Base-by-base conservation (phyloP, 2,888 invertebrate genomes). In the Autographa gamma region DNA sequence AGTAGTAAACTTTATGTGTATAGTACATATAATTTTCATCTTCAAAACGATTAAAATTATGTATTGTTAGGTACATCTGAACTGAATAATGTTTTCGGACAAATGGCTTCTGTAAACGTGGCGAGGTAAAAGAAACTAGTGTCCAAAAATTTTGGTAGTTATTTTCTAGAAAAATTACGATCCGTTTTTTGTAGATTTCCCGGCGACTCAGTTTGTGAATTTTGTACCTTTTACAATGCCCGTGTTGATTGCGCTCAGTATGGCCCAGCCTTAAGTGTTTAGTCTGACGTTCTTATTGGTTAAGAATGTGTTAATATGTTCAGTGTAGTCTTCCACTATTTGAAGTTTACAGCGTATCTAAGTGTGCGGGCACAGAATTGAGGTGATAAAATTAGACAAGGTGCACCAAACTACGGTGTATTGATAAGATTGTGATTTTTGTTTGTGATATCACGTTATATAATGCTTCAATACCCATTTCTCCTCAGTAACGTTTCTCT, bases 401-500 rank as follows among this genome's bases (percentile, higher is more conserved):
- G n/a, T 48, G 48, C n/a, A 25, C 25, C 25, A 25, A 25, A 25
- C 25, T 25, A 48, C n/a, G 25, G 54, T 25, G 11, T 19, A 7
- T 11, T n/a, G 60, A 60, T 60, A 60, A 60, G 41, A 60, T 18
- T 11, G 54, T 56, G n/a, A 13, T 60, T 32, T 18, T 18, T n/a
- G 6, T n/a, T 18, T 18, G 60, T 38, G 5, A 60, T 9, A 8
- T 18, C 9, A 6, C 25, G 16, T 19, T 34, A 31, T 25, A 56
- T 48, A 14, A 19, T 59, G n/a, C 7, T 8, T 71, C 69, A 68
- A 59, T 66, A 58, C 19, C 48, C 60, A 56, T 18, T 71, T 56
- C 19, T 59, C 18, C 66, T 13, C 62, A 77, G 74, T 83, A 19
- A 18, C 56, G 43, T 32, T 69, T 68, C 16, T 76, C 54, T 18